These are phyloP conservation scores for Alosa alosa DNA, from an alignment of 2,113 vertebrate genomes.

Conservation along the genomic window DNA sequence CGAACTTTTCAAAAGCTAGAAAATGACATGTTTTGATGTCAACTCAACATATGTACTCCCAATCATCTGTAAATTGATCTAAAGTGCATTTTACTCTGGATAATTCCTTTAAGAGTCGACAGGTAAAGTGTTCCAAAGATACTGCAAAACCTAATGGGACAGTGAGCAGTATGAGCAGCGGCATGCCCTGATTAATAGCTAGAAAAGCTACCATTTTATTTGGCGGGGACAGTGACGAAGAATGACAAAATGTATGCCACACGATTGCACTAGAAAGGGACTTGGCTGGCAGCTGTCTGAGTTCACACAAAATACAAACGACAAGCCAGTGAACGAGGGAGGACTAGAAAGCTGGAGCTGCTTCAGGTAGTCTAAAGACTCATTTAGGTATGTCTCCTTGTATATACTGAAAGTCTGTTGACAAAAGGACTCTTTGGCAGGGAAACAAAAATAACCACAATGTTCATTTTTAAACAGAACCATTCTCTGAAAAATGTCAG, in stretches of 20 bases:
- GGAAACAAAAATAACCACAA: not conserved
- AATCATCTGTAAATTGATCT: too few species aligned
- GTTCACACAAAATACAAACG: conserved; percentile 3
- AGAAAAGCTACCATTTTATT: conserved; percentile 9
- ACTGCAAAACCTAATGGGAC: not conserved
- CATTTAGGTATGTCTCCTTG: not conserved
- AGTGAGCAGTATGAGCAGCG: not conserved
- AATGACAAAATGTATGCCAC: not conserved
- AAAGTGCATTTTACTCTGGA: too few species aligned
- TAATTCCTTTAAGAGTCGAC: not conserved
- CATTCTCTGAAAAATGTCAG: not conserved
- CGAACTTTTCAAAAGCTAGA: too few species aligned
- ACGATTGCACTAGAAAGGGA: not conserved
- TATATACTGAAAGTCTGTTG: not conserved
- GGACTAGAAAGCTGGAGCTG: not conserved
- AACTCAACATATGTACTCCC: too few species aligned
- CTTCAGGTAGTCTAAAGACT: not conserved
- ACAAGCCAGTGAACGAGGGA: not conserved
- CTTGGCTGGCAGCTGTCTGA: not conserved
- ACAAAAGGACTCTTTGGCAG: not conserved
- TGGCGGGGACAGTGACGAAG: not conserved
- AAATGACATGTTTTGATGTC: too few species aligned
- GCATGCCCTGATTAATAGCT: not conserved
- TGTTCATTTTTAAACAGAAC: not conserved
- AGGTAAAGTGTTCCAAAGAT: conserved; percentile 6